Conservation (phyloP, 1,140 invertebrate species). For the Sitophilus oryzae region DNA sequence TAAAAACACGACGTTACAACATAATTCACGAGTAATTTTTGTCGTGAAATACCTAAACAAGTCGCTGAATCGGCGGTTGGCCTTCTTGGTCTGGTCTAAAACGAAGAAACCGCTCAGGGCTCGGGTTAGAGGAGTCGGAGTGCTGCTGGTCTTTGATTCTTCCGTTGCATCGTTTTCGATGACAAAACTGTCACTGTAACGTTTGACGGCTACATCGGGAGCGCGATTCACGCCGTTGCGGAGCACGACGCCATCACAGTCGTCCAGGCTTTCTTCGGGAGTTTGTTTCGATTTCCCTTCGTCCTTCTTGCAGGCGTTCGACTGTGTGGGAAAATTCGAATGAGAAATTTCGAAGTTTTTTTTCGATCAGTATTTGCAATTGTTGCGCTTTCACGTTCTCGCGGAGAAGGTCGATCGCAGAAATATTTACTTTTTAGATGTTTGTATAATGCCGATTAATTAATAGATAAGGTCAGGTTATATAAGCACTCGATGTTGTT, state of each 20-base stretch:
- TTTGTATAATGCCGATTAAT: too few species aligned
- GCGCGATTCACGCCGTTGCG: conserved; percentile 17
- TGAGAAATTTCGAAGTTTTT: too few species aligned
- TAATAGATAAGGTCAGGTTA: too few species aligned
- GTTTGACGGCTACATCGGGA: conserved; percentile 29
- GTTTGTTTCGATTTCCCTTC: conserved; percentile 6
- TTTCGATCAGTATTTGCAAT: too few species aligned
- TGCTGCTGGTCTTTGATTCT: conserved; percentile 14
- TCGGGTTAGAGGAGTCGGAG: conserved; percentile 26
- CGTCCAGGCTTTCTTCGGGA: not conserved
- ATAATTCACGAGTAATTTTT: conserved; percentile 3
- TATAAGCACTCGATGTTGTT: too few species aligned
- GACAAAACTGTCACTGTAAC: conserved; percentile 42
- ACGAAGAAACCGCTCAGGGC: conserved; percentile 36
- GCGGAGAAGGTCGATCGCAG: too few species aligned
- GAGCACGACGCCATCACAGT: conserved; percentile 30
- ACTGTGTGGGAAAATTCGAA: too few species aligned
- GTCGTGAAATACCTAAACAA: conserved; percentile 30
- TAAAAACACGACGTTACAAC: conserved; percentile 1
- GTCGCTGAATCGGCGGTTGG: conserved; percentile 37
- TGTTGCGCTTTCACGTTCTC: too few species aligned
- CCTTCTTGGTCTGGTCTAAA: conserved; percentile 34
- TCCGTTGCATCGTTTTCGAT: conserved; percentile 29
- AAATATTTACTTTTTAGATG: too few species aligned
- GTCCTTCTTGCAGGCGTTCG: conserved; percentile 15